Evolutionary conservation across 2,888 invertebrate species (phyloP), one percentile per base, ranked within the genome.

Genomic region (Heliconius cydno): DNA sequence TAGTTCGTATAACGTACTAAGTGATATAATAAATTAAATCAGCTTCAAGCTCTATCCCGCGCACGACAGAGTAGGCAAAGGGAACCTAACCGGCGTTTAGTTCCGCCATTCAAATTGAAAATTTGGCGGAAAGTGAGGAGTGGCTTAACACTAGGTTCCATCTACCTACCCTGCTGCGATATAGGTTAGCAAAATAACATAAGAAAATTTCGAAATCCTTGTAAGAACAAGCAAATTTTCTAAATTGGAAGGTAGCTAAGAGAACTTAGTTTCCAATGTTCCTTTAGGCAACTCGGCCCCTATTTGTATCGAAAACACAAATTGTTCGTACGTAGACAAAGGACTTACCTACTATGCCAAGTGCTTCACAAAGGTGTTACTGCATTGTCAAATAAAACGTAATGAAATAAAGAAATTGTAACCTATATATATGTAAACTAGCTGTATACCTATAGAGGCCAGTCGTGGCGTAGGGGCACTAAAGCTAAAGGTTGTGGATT

Each of bases 281-380:
- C 41, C 70, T 46, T 25, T 25, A 46, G 41, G 70, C 25, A 41
- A 70, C 41, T 70, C 41, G 10, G 41, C 41, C 41, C 25, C 41
- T 41, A 25, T 46, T 25, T 70, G 41, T 25, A 46, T 70, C 19
- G 70, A 70, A 41, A 25, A 70, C 70, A 41, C 68, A 46, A 46
- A 70, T 41, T 46, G 25, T 28, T 41, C 41, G 7, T 15, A 70
- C 15, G 41, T 28, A 46, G 70, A 70, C 70, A 70, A 46, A 70
- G 70, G 41, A 46, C 70, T 28, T 19, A 70, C 3, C 38, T 70
- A 70, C 41, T 46, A 25, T 70, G 19, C 38, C 15, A 25, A 70
- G 13, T 68, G 13, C 2, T 65, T 38, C n/a, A 38, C n/a, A 68
- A 41, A 68, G 34, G 41, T 25, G 7, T 12, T 68, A 68, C n/a